Evolutionary conservation across 2,113 vertebrate species (phyloP), one percentile per base, ranked within the genome.

Genomic region (Periophthalmus modestus): DNA sequence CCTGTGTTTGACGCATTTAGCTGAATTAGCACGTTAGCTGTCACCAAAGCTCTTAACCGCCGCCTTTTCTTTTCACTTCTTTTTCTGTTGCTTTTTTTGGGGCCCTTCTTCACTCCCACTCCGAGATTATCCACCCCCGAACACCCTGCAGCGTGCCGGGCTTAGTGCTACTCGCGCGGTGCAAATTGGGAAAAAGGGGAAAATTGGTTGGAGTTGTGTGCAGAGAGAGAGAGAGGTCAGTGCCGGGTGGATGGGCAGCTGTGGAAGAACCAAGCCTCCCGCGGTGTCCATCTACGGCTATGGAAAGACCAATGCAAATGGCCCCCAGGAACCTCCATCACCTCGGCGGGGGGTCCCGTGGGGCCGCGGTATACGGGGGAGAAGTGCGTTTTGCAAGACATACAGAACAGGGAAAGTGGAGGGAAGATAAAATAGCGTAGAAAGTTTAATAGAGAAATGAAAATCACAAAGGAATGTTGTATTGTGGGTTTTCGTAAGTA

Each of bases 171-270:
- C 36, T 62, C n/a, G 23, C 15, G 33, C 61, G 72, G 66, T 24
- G 72, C 71, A 73, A 75, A 80, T 80, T 85, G 73, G 75, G 76
- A 66, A 62, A 59, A 62, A 59, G 58, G 81, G 78, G 72, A 66
- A 71, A 77, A 71, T 66, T 68, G 66, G 62, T 43, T 23, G 59
- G 70, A 77, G 68, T n/a, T 36, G 70, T 66, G 69, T 46, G 36
- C 28, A 36, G 71, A 74, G 71, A n/a, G 71, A 74, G 71, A n/a
- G n/a, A 85, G 80, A 85, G 80, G 74, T 85, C 79, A 82, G 74
- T 13, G 48, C 77, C 48, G 59, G 23, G 43, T 74, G 52, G 71
- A 72, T 69, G 73, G 74, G 79, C 71, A 61, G 77, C 73, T 74
- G 73, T 71, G 80, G 46, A 74, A 59, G 72, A 74, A 67, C 58